Evolutionary conservation across 2,888 invertebrate species (phyloP).

Genomic region (Oxytorus armatus): DNA sequence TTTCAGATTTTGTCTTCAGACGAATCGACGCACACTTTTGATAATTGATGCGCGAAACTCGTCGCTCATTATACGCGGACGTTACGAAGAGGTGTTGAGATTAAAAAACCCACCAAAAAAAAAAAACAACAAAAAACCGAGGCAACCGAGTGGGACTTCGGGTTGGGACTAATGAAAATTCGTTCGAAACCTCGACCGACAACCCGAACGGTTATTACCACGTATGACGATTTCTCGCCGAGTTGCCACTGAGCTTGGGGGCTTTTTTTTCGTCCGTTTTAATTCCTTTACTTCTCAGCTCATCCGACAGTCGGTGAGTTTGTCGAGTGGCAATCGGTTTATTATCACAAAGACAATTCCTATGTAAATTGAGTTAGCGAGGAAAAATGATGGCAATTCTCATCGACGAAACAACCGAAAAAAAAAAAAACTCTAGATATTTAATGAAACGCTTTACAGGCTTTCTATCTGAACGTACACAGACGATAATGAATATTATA

Average conservation of each 20-base stretch:
- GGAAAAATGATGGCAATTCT: too few relatives aligned
- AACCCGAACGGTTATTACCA: background rate
- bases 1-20: constrained; percentile 13
- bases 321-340: too few relatives aligned
- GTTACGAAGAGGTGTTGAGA: background rate
- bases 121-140: background rate
- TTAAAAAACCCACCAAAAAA: background rate
- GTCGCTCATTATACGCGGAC: constrained; percentile 62
- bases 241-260: background rate
- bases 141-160: constrained; percentile 15
- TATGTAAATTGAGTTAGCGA: too few relatives aligned
- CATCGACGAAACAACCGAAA: too few relatives aligned
- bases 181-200: constrained; percentile 15
- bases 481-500: too few relatives aligned
- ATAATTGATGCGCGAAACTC: constrained; percentile 48
- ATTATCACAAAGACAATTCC: too few relatives aligned
- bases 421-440: too few relatives aligned
- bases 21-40: constrained; percentile 48
- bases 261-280: background rate
- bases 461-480: too few relatives aligned
- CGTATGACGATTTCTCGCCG: constrained; percentile 7
- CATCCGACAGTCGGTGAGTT: too few relatives aligned
- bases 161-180: background rate
- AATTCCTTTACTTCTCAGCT: background rate
- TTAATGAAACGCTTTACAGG: too few relatives aligned